Base-by-base conservation (phyloP, 30 jellyfish, hydroid and myxozoan genomes). In the Aurelia coerulea region DNA sequence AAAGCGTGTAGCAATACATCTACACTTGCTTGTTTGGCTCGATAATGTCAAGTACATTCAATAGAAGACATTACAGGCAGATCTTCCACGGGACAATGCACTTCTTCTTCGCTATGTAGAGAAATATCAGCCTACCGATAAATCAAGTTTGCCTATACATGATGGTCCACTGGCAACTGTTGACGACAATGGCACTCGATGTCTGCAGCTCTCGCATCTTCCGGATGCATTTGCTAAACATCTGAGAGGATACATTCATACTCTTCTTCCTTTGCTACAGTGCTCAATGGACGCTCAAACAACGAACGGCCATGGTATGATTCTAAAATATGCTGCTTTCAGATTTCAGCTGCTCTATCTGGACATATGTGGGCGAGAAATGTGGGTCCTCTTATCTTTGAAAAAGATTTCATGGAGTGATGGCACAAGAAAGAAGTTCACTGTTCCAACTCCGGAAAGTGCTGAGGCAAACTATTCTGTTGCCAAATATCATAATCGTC, bases 271-370 rank as follows among this genome's bases (percentile, higher is more conserved):
- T 8, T 6, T 86, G 3, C 79, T 86, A 3, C 51, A 41, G 14
- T 75, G 85, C n/a, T 62, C 84, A 6, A 86, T 86, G 95, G 89
- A 76, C 56, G 79, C 74, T 19, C 86, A 86, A 67, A 37, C 73
- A 9, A 23, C 85, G 5, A 87, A 86, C 51, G 95, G 85, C 68
- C 23, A 53, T 3, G 62, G 84, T 9, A 65, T 86, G 85, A 32
- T 86, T 37, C 35, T 86, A 39, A 41, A 76, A 54, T 86, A 86
- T 78, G 95, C 74, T 16, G 8, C 90, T 34, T 4, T 2, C 5
- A 37, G 0, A 4, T 37, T 37, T 37, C 49, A 50, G 50, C 59
- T 19, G 19, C 32, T 56, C 19, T 52, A 0, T 11, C 17, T 46
- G 9, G 68, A 42, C 69, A 46, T 73, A 46, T 17, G 76, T 29